Base-by-base conservation (phyloP, 2,888 invertebrate genomes). In the Athalia rosae region DNA sequence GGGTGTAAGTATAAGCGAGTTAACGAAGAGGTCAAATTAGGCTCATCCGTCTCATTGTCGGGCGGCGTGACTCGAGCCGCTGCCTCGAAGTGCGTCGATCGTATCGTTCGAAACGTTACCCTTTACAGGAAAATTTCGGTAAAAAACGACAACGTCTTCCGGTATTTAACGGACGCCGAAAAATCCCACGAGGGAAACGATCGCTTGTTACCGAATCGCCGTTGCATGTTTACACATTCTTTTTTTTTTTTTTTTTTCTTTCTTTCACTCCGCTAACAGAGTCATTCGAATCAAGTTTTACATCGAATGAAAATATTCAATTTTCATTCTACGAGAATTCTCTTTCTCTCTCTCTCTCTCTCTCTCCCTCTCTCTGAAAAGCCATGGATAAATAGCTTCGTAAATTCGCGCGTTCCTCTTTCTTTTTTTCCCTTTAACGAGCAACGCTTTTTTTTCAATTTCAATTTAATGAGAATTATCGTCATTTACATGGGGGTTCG, bases 21-120 rank as follows among this genome's bases (percentile, higher is more conserved):
- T 11, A 53, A 6, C 4, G 6, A 53, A 53, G 53, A 53, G 28
- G 28, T 28, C 28, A 41, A 71, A 71, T 71, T 71, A 58, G 9
- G 71, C 80, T 82, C 82, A 82, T 83, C 84, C 83, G 82, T 85
- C 81, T 81, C 84, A 83, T 84, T 83, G 81, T 5, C 80, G 82
- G 79, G 81, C 81, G 28, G 28, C 28, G 28, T 28, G 28, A 28
- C 28, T 28, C 28, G 28, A 28, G 28, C 28, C 2, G 28, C 28
- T 28, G 2, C 28, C 28, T 28, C 2, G 28, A 28, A 28, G 28
- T 82, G 81, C 81, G 84, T 82, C 83, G 85, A 86, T 85, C 82
- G 83, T 82, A 86, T 86, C 86, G 81, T 81, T 77, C 76, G 80
- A 83, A 81, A 82, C 79, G n/a, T 81, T 78, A 78, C 79, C 76